Evolutionary conservation across 2,797 vertebrate species (phyloP).

Genomic region (Gymnocypris eckloni): DNA sequence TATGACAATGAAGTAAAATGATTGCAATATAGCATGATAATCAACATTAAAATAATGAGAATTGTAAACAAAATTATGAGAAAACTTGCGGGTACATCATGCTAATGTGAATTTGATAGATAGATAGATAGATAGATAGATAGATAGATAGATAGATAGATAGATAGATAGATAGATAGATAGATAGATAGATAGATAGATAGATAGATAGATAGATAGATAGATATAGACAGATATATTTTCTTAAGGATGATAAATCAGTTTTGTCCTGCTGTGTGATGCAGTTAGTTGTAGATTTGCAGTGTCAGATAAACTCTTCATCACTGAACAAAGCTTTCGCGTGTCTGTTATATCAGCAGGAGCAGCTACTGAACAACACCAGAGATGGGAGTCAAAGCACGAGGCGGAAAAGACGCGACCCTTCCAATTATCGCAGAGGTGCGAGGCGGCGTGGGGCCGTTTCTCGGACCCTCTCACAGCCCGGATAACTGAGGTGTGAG

Average conservation of each 20-base stretch:
- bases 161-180: no score
- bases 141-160: no score
- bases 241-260: neutral
- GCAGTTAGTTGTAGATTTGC: neutral
- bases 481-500: slow-evolving; percentile 21
- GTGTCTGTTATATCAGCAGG: slow-evolving; percentile 20
- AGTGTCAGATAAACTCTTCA: neutral
- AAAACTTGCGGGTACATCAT: neutral
- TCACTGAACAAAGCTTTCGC: neutral
- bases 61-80: neutral
- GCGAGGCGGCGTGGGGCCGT: slow-evolving; percentile 1
- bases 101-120: no score
- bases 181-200: no score
- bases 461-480: slow-evolving; percentile 4
- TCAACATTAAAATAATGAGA: neutral
- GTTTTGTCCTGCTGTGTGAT: neutral
- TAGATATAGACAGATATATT: no score
- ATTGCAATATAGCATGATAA: neutral
- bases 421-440: slow-evolving; percentile 28
- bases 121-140: no score
- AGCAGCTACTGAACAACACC: slow-evolving; percentile 12
- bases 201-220: no score
- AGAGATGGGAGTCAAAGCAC: slow-evolving; percentile 15
- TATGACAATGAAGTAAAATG: neutral
- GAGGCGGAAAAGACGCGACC: neutral